A percentile compares a stretch with the other conserved stretches of the same genome.
Conservation (phyloP, 2,113 vertebrate genomes). For the Ailurus styani region DNA sequence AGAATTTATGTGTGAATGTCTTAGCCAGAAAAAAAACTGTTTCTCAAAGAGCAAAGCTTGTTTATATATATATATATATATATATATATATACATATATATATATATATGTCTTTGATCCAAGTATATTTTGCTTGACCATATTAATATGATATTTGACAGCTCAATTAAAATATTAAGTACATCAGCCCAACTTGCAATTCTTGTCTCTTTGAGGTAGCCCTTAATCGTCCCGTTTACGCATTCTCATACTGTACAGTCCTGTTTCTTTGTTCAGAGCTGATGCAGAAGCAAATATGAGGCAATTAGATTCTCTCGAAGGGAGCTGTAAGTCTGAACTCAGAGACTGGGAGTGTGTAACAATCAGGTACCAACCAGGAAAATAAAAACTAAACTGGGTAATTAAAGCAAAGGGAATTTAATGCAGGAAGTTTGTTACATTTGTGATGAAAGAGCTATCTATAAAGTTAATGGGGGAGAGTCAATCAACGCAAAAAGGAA, state of each 20-base stretch:
- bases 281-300: neutral
- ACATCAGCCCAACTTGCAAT: neutral
- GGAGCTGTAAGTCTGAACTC: slow-evolving; percentile 1
- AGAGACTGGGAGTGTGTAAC: neutral
- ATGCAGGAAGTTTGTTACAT: neutral
- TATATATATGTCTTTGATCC: neutral
- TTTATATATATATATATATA: neutral
- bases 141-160: neutral
- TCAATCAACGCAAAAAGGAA: neutral
- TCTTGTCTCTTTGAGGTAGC: neutral
- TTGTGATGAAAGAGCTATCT: neutral
- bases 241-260: neutral
- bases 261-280: neutral
- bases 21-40: neutral
- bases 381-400: neutral
- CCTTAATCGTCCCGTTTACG: neutral
- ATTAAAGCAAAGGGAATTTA: neutral
- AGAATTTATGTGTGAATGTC: neutral
- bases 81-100: neutral
- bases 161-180: neutral
- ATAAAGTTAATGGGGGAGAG: neutral
- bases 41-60: neutral
- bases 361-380: neutral
- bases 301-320: neutral
- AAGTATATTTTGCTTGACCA: neutral